phyloP scores from a whole-genome alignment of 2,888 invertebrate genomes.

The Laothoe populi region DNA sequence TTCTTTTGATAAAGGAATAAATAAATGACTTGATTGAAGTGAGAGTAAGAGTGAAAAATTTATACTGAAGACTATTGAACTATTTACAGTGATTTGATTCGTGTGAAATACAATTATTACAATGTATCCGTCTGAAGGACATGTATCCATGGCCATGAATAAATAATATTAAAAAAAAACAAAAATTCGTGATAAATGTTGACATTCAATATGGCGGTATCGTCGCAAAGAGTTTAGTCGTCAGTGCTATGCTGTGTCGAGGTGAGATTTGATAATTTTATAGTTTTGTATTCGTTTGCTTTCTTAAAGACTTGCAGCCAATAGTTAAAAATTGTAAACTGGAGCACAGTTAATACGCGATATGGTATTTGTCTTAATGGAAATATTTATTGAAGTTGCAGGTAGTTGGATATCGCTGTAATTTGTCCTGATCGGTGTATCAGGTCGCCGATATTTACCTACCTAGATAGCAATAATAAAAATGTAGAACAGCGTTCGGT shows the following conservation, averaged over 20 bases:
- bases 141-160: no score
- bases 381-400: constrained; percentile 43
- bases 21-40: no score
- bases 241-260: constrained; percentile 98
- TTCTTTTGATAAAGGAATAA: no score
- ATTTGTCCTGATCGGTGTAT: constrained; percentile 66
- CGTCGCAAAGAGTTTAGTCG: no score
- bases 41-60: no score
- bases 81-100: no score
- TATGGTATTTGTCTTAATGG: constrained; percentile 47
- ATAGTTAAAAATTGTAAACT: constrained; percentile 47
- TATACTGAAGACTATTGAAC: no score
- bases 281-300: constrained; percentile 61
- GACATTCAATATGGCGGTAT: constrained; percentile 98
- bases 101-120: no score
- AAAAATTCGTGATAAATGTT: no score
- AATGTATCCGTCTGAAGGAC: no score
- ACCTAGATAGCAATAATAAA: constrained; percentile 67
- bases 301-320: constrained; percentile 49
- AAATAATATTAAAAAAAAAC: no score
- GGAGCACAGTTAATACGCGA: constrained; percentile 48
- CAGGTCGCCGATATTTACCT: constrained; percentile 67
- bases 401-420: constrained; percentile 59
- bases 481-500: constrained; percentile 60
- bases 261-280: constrained; percentile 89